Percentiles rank a stretch among this genome's conserved stretches.
Conservation (phyloP, 2,797 vertebrate genomes). For the Amphiprion clarkii region DNA sequence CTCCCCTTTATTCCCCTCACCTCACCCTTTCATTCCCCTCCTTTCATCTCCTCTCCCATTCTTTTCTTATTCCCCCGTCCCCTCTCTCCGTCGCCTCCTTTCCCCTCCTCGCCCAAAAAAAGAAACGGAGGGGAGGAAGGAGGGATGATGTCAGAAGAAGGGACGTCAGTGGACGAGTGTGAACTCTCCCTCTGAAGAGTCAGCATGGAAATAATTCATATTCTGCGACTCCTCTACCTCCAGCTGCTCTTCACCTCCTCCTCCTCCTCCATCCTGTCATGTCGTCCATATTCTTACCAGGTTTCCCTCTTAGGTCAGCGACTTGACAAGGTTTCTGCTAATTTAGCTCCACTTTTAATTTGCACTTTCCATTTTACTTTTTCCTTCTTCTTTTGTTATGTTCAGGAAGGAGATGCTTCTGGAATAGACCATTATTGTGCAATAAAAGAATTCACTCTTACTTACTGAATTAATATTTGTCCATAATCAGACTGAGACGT, state of each 20-base stretch:
- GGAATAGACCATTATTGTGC: constrained; percentile 7
- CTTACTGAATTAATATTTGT: not conserved
- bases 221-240: constrained; percentile 51
- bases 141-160: constrained; percentile 52
- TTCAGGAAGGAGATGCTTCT: not conserved
- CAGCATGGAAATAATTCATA: constrained; percentile 75
- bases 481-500: constrained; percentile 12
- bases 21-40: constrained; percentile 46
- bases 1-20: constrained; percentile 48
- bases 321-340: constrained; percentile 3
- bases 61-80: not conserved
- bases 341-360: constrained; percentile 5
- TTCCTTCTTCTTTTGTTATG: not conserved
- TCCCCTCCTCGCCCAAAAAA: constrained; percentile 21
- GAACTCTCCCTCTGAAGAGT: constrained; percentile 68
- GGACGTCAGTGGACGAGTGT: constrained; percentile 52
- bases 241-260: constrained; percentile 29
- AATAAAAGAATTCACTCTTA: not conserved
- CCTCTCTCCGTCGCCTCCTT: constrained; percentile 6
- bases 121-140: constrained; percentile 29
- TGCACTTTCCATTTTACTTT: not conserved
- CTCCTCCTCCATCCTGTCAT: not conserved
- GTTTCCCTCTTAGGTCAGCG: not conserved
- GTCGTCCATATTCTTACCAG: constrained; percentile 2
- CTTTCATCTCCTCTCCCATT: constrained; percentile 45